phyloP scores from a whole-genome alignment of 2,113 vertebrate species.

The Tricholaema leucomelas region DNA sequence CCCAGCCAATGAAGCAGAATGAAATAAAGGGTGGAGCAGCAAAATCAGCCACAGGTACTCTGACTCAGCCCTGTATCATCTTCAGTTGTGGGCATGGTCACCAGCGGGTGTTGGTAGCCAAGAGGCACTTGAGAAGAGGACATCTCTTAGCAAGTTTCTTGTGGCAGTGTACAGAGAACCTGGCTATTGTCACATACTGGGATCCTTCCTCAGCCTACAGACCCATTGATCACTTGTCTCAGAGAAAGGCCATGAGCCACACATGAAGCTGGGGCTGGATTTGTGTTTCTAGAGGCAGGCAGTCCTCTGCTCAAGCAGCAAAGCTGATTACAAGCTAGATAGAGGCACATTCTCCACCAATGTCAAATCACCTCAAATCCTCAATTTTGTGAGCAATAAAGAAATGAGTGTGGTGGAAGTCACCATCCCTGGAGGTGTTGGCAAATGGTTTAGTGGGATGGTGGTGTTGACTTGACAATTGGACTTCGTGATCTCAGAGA shows the following conservation, averaged over 20 bases:
- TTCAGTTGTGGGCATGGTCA: not conserved
- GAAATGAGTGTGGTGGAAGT: not conserved
- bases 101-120: not conserved
- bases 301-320: not conserved
- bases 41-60: rapidly evolving
- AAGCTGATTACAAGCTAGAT: not conserved
- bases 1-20: not conserved
- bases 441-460: too few relatives aligned
- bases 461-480: too few relatives aligned
- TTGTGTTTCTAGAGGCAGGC: not conserved
- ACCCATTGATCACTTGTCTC: not conserved
- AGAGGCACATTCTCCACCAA: not conserved
- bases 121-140: not conserved
- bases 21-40: not conserved
- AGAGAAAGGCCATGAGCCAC: not conserved
- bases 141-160: not conserved
- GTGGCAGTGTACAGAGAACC: not conserved
- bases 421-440: too few relatives aligned
- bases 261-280: not conserved
- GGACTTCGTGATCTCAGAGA: too few relatives aligned
- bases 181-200: not conserved
- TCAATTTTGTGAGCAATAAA: not conserved
- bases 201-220: not conserved
- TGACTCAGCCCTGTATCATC: not conserved
- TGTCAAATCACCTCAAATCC: not conserved